Percentiles rank a stretch among this genome's conserved stretches.
Conservation (phyloP, 1,140 invertebrate genomes). For the Drosophila kanapiae region DNA sequence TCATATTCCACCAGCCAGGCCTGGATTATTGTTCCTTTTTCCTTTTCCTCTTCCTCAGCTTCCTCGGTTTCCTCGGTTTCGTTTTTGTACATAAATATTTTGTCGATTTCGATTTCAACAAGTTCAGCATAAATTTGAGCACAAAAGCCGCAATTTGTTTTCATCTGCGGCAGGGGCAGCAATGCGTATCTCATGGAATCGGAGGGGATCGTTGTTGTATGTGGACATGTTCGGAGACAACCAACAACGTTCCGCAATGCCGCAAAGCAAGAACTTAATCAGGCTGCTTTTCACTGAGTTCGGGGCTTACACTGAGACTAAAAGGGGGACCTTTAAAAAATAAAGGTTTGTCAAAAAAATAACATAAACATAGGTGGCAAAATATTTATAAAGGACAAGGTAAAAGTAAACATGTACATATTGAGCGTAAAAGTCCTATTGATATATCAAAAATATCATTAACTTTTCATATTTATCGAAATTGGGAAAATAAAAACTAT, state of each 20-base stretch:
- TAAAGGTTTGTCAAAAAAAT: background rate
- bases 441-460: too few species aligned
- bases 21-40: constrained; percentile 48
- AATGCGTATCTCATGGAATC: constrained; percentile 15
- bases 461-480: too few species aligned
- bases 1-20: constrained; percentile 67
- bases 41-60: constrained; percentile 24
- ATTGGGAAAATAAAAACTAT: too few species aligned
- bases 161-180: constrained; percentile 64
- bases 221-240: constrained; percentile 46
- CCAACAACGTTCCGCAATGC: constrained; percentile 43
- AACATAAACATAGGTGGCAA: background rate
- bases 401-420: too few species aligned
- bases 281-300: constrained; percentile 43
- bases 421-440: too few species aligned
- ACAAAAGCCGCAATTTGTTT: constrained; percentile 84
- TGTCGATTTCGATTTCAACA: constrained; percentile 81
- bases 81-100: constrained; percentile 70
- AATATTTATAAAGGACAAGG: background rate
- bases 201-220: constrained; percentile 16
- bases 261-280: constrained; percentile 77
- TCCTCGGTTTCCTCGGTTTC: constrained; percentile 11
- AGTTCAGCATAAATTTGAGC: constrained; percentile 81
- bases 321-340: background rate
- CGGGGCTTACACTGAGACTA: constrained; percentile 7